These are phyloP conservation scores for Camelus dromedarius DNA, from an alignment of 2,113 vertebrate species.

Conservation along the genomic window DNA sequence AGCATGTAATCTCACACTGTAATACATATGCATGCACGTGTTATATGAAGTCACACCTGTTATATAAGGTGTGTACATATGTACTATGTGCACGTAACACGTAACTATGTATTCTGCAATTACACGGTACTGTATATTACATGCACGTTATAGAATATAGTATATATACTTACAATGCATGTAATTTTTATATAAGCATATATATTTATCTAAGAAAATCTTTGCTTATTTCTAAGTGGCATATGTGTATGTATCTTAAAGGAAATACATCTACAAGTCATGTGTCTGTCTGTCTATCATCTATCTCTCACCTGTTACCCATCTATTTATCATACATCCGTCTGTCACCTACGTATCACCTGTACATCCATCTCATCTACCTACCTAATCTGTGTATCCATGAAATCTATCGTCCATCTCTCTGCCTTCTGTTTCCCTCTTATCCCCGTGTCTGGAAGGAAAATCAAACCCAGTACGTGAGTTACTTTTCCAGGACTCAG, in stretches of 20 bases:
- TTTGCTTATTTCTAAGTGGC: not conserved
- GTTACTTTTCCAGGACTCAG: conserved; percentile 33
- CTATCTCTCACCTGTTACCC: not conserved
- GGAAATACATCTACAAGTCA: not conserved
- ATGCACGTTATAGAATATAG: too few relatives aligned
- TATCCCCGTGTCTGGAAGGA: not conserved
- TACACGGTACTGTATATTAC: not conserved
- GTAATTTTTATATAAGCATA: too few relatives aligned
- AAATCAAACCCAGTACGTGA: not conserved
- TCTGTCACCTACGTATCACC: too few relatives aligned
- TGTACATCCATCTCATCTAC: accelerated
- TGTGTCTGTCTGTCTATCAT: not conserved
- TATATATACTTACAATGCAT: too few relatives aligned
- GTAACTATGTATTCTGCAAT: too few relatives aligned
- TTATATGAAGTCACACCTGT: too few relatives aligned
- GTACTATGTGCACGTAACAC: not conserved
- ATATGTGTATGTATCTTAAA: too few relatives aligned
- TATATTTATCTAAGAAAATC: not conserved
- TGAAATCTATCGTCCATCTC: not conserved
- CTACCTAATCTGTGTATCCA: not conserved
- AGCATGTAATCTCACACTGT: not conserved
- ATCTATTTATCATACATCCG: not conserved
- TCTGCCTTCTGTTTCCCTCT: too few relatives aligned
- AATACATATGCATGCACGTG: accelerated
- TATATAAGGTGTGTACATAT: not conserved